A percentile compares a stretch with the other conserved stretches of the same genome.
Conservation (phyloP, 2,888 invertebrate species). For the Xestia sexstrigata region DNA sequence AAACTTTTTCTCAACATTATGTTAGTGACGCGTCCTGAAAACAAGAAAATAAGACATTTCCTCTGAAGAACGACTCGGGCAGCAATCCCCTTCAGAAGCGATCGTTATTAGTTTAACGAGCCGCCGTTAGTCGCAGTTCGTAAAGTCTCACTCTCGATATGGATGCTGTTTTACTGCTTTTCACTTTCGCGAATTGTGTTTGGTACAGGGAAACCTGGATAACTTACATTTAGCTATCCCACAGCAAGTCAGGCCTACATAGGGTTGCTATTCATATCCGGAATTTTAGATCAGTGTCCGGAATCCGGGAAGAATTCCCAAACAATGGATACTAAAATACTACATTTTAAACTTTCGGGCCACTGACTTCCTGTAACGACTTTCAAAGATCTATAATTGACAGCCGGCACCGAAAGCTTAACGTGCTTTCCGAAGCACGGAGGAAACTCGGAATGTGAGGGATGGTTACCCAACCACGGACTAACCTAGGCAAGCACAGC, state of each 20-base stretch:
- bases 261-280: too few relatives aligned
- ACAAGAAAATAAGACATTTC: background rate
- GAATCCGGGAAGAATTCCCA: too few relatives aligned
- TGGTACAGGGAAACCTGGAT: conserved; percentile 40
- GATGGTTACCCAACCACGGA: background rate
- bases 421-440: background rate
- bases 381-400: too few relatives aligned
- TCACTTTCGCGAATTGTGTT: conserved; percentile 44
- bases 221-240: background rate
- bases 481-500: background rate
- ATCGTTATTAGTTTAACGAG: conserved; percentile 45
- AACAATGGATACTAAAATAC: too few relatives aligned
- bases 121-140: conserved; percentile 55
- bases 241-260: background rate
- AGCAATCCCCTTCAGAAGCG: conserved; percentile 19
- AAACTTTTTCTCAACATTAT: background rate
- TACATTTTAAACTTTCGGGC: too few relatives aligned
- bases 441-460: background rate
- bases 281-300: too few relatives aligned
- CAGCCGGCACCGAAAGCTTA: too few relatives aligned
- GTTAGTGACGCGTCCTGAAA: background rate
- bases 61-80: background rate
- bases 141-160: conserved; percentile 53
- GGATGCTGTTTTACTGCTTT: conserved; percentile 52
- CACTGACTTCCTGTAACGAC: too few relatives aligned